phyloP scores from a whole-genome alignment of 2,113 vertebrate species.

The Cheilinus undulatus region DNA sequence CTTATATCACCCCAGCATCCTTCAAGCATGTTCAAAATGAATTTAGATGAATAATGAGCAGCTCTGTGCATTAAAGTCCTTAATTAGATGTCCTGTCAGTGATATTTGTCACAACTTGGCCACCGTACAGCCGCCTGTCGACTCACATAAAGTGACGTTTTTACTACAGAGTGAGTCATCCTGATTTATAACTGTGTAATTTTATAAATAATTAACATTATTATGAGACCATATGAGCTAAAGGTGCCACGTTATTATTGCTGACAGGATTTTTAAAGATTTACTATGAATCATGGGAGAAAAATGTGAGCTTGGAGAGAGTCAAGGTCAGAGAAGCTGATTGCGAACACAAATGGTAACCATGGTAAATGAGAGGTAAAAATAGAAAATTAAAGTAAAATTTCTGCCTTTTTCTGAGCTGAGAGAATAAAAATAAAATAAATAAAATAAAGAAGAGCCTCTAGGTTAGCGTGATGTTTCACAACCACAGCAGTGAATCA shows the following conservation, averaged over 20 bases:
- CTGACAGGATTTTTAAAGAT: too few relatives aligned
- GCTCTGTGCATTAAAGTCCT: too few relatives aligned
- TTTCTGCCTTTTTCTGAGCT: not conserved
- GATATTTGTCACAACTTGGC: not conserved
- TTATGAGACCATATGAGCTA: not conserved
- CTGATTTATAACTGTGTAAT: not conserved
- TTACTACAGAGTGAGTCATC: not conserved
- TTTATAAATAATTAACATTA: not conserved
- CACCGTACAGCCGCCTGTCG: not conserved
- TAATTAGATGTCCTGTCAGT: too few relatives aligned
- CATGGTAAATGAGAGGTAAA: too few relatives aligned
- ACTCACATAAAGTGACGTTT: not conserved
- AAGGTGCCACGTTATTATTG: too few relatives aligned
- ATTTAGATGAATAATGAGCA: too few relatives aligned
- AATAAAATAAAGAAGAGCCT: conserved; percentile 11
- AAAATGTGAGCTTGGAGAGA: too few relatives aligned
- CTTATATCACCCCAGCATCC: too few relatives aligned
- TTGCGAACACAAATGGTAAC: too few relatives aligned
- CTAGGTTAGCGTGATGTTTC: conserved; percentile 58
- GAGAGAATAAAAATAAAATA: conserved; percentile 5
- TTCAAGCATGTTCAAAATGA: too few relatives aligned
- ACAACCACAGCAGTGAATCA: conserved; percentile 57
- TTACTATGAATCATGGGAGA: too few relatives aligned
- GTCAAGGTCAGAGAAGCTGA: conserved; percentile 20
- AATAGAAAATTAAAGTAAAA: not conserved